Conservation (phyloP, 2,888 invertebrate genomes). For the Drosophila aldrichi region DNA sequence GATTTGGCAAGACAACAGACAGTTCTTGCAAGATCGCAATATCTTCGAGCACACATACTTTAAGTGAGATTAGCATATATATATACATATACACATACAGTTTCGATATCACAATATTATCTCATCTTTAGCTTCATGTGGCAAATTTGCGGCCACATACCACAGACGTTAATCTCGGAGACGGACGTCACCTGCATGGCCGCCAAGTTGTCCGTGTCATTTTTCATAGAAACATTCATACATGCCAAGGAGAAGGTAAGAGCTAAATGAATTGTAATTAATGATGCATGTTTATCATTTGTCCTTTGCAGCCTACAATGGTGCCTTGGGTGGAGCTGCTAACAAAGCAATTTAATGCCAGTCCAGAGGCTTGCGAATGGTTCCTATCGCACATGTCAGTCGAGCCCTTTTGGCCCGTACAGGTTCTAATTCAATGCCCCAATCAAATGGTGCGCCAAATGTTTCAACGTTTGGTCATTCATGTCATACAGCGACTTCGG, state of each 20-base stretch:
- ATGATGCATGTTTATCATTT: not conserved
- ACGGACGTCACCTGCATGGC: slow-evolving; percentile 94
- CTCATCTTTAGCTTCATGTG: slow-evolving; percentile 92
- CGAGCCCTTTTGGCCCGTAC: slow-evolving; percentile 98
- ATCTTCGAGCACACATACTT: slow-evolving; percentile 98
- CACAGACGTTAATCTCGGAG: slow-evolving; percentile 93
- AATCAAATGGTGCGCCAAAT: slow-evolving; percentile 98
- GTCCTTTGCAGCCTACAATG: slow-evolving; percentile 92
- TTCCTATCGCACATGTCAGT: slow-evolving; percentile 96
- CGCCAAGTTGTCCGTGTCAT: slow-evolving; percentile 95
- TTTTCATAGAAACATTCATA: slow-evolving; percentile 98
- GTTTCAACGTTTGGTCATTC: slow-evolving; percentile 97
- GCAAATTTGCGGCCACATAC: slow-evolving; percentile 97
- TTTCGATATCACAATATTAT: not conserved
- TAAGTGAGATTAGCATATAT: slow-evolving; percentile 88
- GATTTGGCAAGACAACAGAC: slow-evolving; percentile 99
- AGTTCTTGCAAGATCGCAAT: slow-evolving; percentile 97
- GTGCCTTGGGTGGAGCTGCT: slow-evolving; percentile 98
- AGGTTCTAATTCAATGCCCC: slow-evolving; percentile 97
- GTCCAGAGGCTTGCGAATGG: slow-evolving; percentile 95
- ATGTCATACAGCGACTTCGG: slow-evolving; percentile 96
- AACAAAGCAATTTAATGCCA: slow-evolving; percentile 97
- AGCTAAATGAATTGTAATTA: not conserved
- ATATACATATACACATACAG: not conserved
- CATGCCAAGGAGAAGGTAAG: slow-evolving; percentile 97